A percentile compares a stretch with the other conserved stretches of the same genome.
Conservation (phyloP, 2,797 vertebrate genomes). For the Micrastur ruficollis region DNA sequence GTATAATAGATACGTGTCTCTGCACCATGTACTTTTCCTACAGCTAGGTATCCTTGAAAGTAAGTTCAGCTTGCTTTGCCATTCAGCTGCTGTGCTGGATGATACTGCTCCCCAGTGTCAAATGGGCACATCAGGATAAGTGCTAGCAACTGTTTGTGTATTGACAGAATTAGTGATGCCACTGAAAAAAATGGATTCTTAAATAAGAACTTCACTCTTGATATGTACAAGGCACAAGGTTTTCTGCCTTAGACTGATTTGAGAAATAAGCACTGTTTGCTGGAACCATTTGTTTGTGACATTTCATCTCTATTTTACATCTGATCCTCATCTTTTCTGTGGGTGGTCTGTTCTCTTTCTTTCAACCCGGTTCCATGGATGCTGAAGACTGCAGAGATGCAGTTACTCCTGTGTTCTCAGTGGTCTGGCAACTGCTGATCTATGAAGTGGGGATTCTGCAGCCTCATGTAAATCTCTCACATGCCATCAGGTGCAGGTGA, state of each 20-base stretch:
- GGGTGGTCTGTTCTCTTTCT: neutral
- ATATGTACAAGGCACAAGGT: neutral
- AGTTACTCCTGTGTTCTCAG: neutral
- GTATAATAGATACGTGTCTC: constrained; percentile 49
- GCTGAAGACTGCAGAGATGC: neutral
- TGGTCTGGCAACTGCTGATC: neutral
- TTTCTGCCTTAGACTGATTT: neutral
- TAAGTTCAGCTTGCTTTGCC: neutral
- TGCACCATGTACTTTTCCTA: neutral
- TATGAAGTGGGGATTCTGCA: neutral
- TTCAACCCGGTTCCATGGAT: neutral
- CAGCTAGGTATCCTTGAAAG: neutral
- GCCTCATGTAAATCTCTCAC: neutral
- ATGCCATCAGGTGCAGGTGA: neutral
- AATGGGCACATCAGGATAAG: neutral
- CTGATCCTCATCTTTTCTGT: neutral
- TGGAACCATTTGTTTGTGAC: neutral
- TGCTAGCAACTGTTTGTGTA: neutral
- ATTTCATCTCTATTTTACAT: neutral
- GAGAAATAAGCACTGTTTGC: neutral
- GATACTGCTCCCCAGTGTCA: neutral
- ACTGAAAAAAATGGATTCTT: neutral
- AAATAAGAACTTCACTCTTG: neutral
- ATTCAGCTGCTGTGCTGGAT: neutral
- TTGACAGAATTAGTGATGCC: neutral